Conservation (phyloP, 1,140 invertebrate genomes). For the Drosophila ficusphila region DNA sequence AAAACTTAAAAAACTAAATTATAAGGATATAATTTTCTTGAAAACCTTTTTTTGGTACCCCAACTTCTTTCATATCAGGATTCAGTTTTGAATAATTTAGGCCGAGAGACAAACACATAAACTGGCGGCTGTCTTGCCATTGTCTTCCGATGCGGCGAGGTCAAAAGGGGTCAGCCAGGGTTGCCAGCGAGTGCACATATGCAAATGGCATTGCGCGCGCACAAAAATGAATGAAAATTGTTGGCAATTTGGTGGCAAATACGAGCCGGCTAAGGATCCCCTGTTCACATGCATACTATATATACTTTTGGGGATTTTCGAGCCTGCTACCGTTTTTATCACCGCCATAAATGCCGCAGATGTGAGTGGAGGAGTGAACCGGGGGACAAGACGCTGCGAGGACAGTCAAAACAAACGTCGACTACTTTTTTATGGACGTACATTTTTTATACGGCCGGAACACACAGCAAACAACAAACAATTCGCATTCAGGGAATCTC, state of each 20-base stretch:
- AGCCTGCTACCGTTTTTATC: slow-evolving; percentile 74
- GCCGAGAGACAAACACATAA: slow-evolving; percentile 55
- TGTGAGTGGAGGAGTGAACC: slow-evolving; percentile 10
- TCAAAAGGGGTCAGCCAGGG: slow-evolving; percentile 29
- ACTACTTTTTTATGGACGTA: slow-evolving; percentile 79
- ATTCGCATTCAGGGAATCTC: slow-evolving; percentile 20
- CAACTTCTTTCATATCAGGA: neutral
- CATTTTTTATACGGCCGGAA: slow-evolving; percentile 68
- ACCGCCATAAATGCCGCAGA: slow-evolving; percentile 66
- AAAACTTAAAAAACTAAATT: no score
- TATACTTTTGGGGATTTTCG: slow-evolving; percentile 14
- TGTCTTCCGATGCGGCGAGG: slow-evolving; percentile 33
- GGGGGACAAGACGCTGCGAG: slow-evolving; percentile 21
- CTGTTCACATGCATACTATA: neutral
- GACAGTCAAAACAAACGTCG: slow-evolving; percentile 75
- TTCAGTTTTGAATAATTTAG: slow-evolving; percentile 68
- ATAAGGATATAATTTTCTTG: no score
- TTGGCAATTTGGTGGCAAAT: slow-evolving; percentile 82
- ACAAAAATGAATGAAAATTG: slow-evolving; percentile 82
- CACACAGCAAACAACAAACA: slow-evolving; percentile 23
- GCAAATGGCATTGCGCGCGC: slow-evolving; percentile 60
- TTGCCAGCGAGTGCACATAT: slow-evolving; percentile 54
- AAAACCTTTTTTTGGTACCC: no score
- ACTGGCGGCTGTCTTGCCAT: slow-evolving; percentile 42
- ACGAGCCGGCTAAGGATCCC: slow-evolving; percentile 27